Conservation (phyloP, 2,888 invertebrate genomes). For the Tromatobia lineatoria region DNA sequence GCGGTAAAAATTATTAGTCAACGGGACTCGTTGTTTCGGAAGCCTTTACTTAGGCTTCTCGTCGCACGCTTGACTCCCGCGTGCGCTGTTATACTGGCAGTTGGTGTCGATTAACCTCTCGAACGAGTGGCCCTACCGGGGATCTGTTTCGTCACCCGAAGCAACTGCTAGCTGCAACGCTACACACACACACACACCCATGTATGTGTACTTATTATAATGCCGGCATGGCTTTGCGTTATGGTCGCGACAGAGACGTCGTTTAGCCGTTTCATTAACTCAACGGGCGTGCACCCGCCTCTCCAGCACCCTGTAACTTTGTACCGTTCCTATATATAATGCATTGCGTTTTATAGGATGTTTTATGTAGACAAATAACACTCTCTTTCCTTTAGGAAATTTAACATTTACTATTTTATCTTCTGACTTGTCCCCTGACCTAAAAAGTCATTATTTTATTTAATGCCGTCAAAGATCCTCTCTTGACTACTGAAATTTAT, state of each 20-base stretch:
- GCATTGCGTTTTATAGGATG: neutral
- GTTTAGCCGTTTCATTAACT: constrained; percentile 67
- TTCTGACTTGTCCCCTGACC: neutral
- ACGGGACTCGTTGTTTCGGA: constrained; percentile 30
- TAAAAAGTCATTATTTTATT: neutral
- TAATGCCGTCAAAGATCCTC: neutral
- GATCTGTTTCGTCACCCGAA: constrained; percentile 66
- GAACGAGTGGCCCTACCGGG: constrained; percentile 62
- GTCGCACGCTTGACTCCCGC: constrained; percentile 57
- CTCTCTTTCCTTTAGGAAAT: neutral
- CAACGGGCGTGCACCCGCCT: constrained; percentile 60
- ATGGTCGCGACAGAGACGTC: constrained; percentile 57
- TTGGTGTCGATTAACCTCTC: constrained; percentile 70
- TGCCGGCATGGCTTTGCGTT: constrained; percentile 54
- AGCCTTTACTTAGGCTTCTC: constrained; percentile 9
- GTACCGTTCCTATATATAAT: constrained; percentile 8
- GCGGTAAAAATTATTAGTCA: constrained; percentile 31
- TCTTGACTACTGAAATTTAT: too few species aligned
- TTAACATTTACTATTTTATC: neutral
- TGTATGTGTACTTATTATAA: constrained; percentile 22
- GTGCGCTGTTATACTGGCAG: constrained; percentile 45
- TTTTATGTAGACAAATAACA: constrained; percentile 12
- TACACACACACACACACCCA: constrained; percentile 6
- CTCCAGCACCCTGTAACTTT: constrained; percentile 26
- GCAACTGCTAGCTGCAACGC: constrained; percentile 64